Base-by-base conservation (phyloP, 2,888 invertebrate genomes). In the Xanthia icteritia region DNA sequence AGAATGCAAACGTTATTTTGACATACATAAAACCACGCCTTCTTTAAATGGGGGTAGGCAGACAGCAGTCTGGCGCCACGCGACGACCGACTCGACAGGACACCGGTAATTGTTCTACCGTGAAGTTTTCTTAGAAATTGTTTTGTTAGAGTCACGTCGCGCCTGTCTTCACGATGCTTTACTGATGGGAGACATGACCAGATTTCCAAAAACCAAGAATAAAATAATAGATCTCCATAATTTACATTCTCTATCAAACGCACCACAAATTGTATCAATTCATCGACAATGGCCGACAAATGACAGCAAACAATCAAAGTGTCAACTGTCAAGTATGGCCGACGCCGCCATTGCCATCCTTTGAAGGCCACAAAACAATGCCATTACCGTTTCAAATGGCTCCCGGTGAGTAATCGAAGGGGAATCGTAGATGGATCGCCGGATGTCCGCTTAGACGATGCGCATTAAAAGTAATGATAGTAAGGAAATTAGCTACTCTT, bases 331-430 rank as follows among this genome's bases (percentile, higher is more conserved):
- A 73, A 87, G 61, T 73, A 82, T 84, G 69, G 71, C 58, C n/a
- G 64, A 51, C 77, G 51, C 17, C 39, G 71, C 68, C 81, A 82
- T 79, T 60, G 42, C 79, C 82, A 77, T 79, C 86, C 76, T 73
- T 76, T 27, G 66, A 85, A 86, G 89, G 87, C 67, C 75, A 45
- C 61, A 39, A 56, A 82, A 88, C 87, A 82, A 87, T 81, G 81
- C 82, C 88, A 87, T 88, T 89, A 86, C 83, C 88, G 88, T 75
- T 76, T 68, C 83, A 42, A 87, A 87, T 88, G 45, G 56, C 80
- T 78, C 65, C 80, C 82, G 78, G 82, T 83, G 84, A 77, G 73
- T 88, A 83, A 89, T 85, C 76, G 78, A 84, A 83, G 77, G 82
- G 85, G 65, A 78, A 77, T 61, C 83, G 48, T 66, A 77, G 73